Evolutionary conservation across 2,113 vertebrate species (phyloP).

Genomic region (Calyptommatus sinebrachiatus): DNA sequence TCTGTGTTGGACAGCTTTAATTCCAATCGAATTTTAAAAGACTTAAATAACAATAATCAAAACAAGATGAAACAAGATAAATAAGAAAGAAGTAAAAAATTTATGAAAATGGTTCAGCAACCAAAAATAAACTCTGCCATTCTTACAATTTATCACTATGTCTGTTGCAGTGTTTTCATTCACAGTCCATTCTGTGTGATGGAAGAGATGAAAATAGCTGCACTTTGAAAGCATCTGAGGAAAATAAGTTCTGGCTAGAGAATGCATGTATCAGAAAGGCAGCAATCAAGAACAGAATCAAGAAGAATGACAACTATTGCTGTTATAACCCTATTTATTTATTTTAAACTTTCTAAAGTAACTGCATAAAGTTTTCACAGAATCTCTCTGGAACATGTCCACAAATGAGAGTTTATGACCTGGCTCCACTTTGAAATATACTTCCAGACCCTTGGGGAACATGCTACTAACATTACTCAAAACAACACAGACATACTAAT

Average conservation of each 20-base stretch:
- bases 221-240: constrained; percentile 22
- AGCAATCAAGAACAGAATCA: constrained; percentile 8
- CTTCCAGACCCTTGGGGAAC: no score
- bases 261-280: constrained; percentile 2
- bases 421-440: no score
- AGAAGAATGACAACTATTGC: background rate
- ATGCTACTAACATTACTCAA: no score
- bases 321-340: background rate
- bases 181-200: constrained; percentile 26
- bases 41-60: constrained; percentile 40
- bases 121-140: constrained; percentile 24
- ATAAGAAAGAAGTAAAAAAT: constrained; percentile 15
- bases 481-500: no score
- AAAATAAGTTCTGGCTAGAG: constrained; percentile 22
- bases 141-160: constrained; percentile 31
- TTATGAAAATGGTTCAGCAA: constrained; percentile 24
- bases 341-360: constrained; percentile 4
- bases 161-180: background rate
- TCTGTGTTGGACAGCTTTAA: constrained; percentile 33
- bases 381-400: constrained; percentile 8
- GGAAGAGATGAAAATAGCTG: constrained; percentile 19
- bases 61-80: constrained; percentile 39
- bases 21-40: constrained; percentile 41
- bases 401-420: background rate
- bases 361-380: background rate